A percentile compares a stretch with the other conserved stretches of the same genome.
Conservation (phyloP, 2,888 invertebrate species). For the Rhodophaea formosa region DNA sequence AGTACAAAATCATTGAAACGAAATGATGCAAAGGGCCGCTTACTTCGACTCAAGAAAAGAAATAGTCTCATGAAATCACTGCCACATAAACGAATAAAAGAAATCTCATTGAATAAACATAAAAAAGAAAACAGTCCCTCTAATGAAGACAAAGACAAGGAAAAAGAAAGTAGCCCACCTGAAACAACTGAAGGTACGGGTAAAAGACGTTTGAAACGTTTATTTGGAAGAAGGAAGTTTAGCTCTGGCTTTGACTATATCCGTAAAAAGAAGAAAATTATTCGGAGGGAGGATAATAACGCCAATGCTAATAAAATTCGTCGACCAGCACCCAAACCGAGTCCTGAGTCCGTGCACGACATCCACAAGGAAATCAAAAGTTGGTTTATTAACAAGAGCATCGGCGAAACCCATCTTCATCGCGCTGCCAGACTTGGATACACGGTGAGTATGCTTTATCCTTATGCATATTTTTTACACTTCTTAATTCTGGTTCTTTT, state of each 20-base stretch:
- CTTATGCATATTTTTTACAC: conserved; percentile 18
- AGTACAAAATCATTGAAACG: conserved; percentile 73
- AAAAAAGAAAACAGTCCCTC: conserved; percentile 57
- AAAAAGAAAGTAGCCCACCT: conserved; percentile 61
- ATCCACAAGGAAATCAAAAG: conserved; percentile 92
- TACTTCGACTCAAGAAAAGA: conserved; percentile 71
- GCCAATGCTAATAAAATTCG: conserved; percentile 63
- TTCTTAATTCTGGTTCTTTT: not conserved
- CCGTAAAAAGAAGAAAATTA: conserved; percentile 91
- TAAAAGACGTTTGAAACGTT: conserved; percentile 82
- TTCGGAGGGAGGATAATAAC: conserved; percentile 75
- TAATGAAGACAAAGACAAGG: conserved; percentile 65
- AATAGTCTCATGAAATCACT: conserved; percentile 71
- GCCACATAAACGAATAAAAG: conserved; percentile 69
- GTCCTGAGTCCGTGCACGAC: conserved; percentile 86
- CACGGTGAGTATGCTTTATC: conserved; percentile 81
- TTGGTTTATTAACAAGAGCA: conserved; percentile 96
- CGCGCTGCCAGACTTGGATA: conserved; percentile 94
- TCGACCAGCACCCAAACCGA: conserved; percentile 75
- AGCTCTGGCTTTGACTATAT: conserved; percentile 94
- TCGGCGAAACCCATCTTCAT: conserved; percentile 96
- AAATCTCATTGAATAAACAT: conserved; percentile 50
- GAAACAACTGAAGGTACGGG: conserved; percentile 58
- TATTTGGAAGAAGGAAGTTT: conserved; percentile 87
- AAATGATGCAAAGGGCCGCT: conserved; percentile 68